phyloP scores from a whole-genome alignment of 2,797 vertebrate species.

The Pipistrellus nathusii region DNA sequence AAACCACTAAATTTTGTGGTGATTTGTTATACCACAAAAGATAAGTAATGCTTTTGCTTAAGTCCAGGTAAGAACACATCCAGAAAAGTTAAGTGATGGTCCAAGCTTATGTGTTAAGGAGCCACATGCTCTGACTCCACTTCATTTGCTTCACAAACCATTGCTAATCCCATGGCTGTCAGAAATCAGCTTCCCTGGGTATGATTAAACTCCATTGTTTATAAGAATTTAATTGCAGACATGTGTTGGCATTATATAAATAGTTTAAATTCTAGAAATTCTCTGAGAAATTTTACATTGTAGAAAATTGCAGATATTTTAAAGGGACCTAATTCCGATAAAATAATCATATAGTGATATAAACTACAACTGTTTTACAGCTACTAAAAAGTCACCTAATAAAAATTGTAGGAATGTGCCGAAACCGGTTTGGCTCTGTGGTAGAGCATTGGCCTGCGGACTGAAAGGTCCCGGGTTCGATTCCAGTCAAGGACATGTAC shows the following conservation, averaged over 20 bases:
- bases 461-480: too few species aligned
- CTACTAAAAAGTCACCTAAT: constrained; percentile 48
- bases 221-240: constrained; percentile 27
- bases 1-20: neutral
- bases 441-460: too few species aligned
- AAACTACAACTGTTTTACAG: constrained; percentile 54
- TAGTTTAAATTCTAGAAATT: constrained; percentile 60
- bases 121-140: neutral
- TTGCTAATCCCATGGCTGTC: neutral
- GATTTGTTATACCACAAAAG: neutral
- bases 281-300: constrained; percentile 36
- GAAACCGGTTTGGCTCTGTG: too few species aligned
- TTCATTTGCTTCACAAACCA: neutral
- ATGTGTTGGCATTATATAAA: neutral
- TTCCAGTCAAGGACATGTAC: too few species aligned
- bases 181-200: neutral
- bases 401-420: constrained; percentile 51
- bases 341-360: constrained; percentile 50
- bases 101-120: neutral
- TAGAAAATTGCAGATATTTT: constrained; percentile 11
- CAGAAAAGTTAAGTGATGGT: neutral
- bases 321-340: constrained; percentile 55
- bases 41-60: constrained; percentile 4
- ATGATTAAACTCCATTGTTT: neutral
- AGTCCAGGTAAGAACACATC: neutral